Evolutionary conservation across 92 coral and sea anemone genomes (phyloP).

Genomic region (Heliopora coerulea): DNA sequence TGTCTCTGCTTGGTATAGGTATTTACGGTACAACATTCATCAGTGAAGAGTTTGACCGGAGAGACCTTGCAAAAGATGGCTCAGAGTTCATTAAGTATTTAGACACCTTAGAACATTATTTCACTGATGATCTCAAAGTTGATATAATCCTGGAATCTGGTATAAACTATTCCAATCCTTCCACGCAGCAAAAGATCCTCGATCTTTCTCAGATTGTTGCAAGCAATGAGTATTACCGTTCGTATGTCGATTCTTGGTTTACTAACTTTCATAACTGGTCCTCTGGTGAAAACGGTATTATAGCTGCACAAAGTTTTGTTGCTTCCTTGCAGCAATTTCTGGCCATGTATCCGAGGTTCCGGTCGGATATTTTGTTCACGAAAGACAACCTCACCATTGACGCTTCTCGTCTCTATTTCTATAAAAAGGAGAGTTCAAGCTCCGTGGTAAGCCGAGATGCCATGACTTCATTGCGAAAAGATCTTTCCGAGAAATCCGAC

Average conservation of each 20-base stretch:
- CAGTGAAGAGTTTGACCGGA: conserved; percentile 69
- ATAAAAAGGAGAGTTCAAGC: conserved; percentile 51
- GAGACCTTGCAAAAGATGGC: conserved; percentile 73
- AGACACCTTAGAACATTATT: conserved; percentile 62
- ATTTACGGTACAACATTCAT: conserved; percentile 67
- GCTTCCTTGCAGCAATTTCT: background rate
- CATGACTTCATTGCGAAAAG: conserved; percentile 65
- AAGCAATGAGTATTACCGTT: conserved; percentile 54
- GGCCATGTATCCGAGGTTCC: conserved; percentile 33
- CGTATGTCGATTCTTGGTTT: conserved; percentile 67
- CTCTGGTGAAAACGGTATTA: too few relatives aligned
- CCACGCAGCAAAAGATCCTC: conserved; percentile 51
- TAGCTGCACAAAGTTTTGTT: background rate
- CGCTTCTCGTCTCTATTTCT: conserved; percentile 74
- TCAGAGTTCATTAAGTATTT: conserved; percentile 58
- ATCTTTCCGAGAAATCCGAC: conserved; percentile 48
- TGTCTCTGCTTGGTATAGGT: conserved; percentile 58
- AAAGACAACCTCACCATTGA: conserved; percentile 44
- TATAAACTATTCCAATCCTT: conserved; percentile 42
- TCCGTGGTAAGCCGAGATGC: conserved; percentile 63
- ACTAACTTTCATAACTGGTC: conserved; percentile 39
- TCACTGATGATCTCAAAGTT: conserved; percentile 51
- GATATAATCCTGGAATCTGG: conserved; percentile 53
- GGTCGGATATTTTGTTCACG: conserved; percentile 59
- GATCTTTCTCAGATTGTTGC: conserved; percentile 56